phyloP scores from a whole-genome alignment of 1,140 invertebrate species.

The Aphelinus certus region DNA sequence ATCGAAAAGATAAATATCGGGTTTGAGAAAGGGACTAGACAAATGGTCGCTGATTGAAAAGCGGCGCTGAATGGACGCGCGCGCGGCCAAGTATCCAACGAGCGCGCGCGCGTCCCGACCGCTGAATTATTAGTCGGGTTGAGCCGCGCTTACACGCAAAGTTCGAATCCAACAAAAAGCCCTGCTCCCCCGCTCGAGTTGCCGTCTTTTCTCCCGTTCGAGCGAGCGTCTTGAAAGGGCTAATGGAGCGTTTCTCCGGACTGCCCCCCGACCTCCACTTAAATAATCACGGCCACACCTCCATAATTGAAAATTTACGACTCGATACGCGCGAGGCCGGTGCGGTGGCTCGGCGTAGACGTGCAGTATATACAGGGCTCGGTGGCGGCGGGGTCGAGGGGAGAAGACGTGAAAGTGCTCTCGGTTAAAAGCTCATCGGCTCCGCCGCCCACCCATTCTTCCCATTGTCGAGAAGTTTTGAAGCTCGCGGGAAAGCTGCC shows the following conservation, averaged over 20 bases:
- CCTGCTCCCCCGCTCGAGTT: not conserved
- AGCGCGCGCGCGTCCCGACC: no score
- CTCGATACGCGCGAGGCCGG: slow-evolving; percentile 25
- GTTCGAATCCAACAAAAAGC: not conserved
- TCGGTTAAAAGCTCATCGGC: slow-evolving; percentile 38
- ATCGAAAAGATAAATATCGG: no score
- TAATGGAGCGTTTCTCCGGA: slow-evolving; percentile 27
- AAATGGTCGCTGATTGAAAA: no score
- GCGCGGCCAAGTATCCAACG: no score
- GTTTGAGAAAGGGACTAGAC: no score
- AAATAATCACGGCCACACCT: slow-evolving; percentile 39
- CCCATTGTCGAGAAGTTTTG: slow-evolving; percentile 9
- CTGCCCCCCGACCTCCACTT: not conserved
- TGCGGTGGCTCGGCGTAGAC: slow-evolving; percentile 11
- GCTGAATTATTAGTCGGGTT: not conserved
- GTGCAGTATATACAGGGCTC: not conserved
- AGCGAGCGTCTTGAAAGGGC: slow-evolving; percentile 10
- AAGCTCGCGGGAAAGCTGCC: not conserved
- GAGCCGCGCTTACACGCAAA: not conserved
- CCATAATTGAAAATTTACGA: slow-evolving; percentile 41
- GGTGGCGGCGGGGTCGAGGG: not conserved
- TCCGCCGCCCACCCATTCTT: slow-evolving; percentile 8
- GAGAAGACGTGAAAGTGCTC: slow-evolving; percentile 32
- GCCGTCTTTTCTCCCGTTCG: not conserved
- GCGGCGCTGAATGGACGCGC: no score